phyloP scores from a whole-genome alignment of 2,113 vertebrate genomes.

The Murina feae region DNA sequence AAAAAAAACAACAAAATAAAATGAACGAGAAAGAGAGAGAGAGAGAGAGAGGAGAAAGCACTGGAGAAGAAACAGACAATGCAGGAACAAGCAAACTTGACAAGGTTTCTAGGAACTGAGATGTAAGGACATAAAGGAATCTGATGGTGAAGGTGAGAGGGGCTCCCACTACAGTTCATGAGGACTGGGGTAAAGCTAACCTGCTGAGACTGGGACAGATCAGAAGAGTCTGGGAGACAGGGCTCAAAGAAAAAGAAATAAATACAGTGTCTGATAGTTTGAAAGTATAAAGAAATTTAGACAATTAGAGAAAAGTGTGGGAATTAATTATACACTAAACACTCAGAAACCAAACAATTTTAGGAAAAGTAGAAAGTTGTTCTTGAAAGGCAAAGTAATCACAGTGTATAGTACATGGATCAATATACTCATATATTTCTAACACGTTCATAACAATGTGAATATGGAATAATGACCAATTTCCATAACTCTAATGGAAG shows the following conservation, averaged over 20 bases:
- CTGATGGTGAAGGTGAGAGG: background rate
- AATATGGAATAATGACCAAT: background rate
- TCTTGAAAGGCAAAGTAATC: background rate
- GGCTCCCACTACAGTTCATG: background rate
- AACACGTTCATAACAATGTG: background rate
- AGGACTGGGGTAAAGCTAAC: background rate
- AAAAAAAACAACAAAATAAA: background rate
- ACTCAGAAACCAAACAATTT: background rate
- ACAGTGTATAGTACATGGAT: background rate
- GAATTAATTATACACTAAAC: background rate
- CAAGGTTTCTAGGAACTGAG: background rate
- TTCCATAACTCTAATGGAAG: background rate
- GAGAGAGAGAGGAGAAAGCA: background rate
- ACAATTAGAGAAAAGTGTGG: background rate
- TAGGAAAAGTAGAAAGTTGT: background rate
- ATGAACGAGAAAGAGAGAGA: background rate
- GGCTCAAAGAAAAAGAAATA: background rate
- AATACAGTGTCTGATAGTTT: background rate
- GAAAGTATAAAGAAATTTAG: constrained; percentile 18
- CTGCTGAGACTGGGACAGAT: background rate
- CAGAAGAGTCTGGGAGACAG: background rate
- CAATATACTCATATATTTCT: background rate
- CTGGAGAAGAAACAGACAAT: background rate
- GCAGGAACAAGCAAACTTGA: background rate
- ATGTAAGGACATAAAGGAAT: background rate